These are phyloP conservation scores for Cistogaster globosa DNA, from an alignment of 2,888 invertebrate species.

Conservation along the genomic window DNA sequence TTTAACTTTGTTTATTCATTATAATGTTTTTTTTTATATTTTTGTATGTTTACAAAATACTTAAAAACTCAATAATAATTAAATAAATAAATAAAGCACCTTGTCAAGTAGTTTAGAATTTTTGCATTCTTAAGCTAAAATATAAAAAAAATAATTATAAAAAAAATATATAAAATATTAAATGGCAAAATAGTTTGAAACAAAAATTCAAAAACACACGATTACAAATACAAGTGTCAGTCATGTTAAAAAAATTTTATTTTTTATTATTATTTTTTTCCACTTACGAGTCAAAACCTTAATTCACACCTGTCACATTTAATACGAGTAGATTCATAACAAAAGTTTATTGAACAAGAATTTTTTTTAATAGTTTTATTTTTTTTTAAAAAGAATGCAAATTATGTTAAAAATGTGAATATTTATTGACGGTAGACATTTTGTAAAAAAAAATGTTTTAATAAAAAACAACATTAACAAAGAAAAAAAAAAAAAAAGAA, in stretches of 20 bases:
- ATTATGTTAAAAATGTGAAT: too few relatives aligned
- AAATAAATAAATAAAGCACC: conserved; percentile 37
- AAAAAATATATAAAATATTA: background rate
- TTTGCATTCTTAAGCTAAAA: conserved; percentile 62
- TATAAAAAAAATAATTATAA: conserved; percentile 30
- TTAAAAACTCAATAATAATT: background rate
- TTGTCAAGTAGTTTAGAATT: conserved; percentile 66
- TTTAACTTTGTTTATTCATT: conserved; percentile 27
- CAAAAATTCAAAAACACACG: background rate
- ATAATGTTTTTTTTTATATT: background rate
- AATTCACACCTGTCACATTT: conserved; percentile 60
- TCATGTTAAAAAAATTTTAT: background rate
- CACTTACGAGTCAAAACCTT: conserved; percentile 38
- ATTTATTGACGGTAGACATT: too few relatives aligned
- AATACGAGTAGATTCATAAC: conserved; percentile 18
- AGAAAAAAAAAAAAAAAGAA: too few relatives aligned
- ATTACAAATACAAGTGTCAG: conserved; percentile 10
- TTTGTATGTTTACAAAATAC: background rate
- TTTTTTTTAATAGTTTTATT: background rate
- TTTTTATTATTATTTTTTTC: background rate
- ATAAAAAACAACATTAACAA: background rate
- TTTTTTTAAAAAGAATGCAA: too few relatives aligned
- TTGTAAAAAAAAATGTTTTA: conserved; percentile 4
- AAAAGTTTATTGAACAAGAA: conserved; percentile 9
- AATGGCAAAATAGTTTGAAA: background rate